Conservation (phyloP, 2,113 vertebrate genomes). For the Lophochroa leadbeateri region DNA sequence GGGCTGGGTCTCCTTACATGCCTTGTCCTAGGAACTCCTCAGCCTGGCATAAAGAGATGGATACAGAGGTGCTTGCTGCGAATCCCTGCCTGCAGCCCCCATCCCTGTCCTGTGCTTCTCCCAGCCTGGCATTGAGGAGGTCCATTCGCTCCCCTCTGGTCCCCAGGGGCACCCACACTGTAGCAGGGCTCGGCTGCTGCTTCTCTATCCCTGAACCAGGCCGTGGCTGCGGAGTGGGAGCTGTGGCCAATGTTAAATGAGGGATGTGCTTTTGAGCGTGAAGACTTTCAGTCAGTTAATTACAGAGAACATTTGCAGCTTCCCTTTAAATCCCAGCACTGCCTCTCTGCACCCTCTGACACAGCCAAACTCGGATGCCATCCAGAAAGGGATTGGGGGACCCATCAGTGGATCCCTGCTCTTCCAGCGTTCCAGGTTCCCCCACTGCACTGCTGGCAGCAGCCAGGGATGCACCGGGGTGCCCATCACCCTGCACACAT, state of each 20-base stretch:
- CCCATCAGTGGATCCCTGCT: neutral
- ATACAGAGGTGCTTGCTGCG: neutral
- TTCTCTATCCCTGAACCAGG: neutral
- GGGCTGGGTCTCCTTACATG: neutral
- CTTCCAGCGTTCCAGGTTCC: neutral
- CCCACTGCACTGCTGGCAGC: neutral
- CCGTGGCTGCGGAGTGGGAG: neutral
- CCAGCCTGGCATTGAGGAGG: accelerated
- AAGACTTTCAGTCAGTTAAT: neutral
- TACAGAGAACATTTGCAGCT: neutral
- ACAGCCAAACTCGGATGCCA: neutral
- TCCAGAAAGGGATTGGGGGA: neutral
- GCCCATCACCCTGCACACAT: accelerated
- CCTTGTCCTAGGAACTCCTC: neutral
- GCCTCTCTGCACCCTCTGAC: neutral
- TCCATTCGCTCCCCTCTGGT: neutral
- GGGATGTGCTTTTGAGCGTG: neutral
- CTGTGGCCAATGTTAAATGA: neutral
- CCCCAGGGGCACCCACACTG: accelerated
- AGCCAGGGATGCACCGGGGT: neutral
- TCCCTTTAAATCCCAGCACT: neutral
- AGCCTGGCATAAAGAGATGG: neutral
- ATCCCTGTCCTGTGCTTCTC: neutral
- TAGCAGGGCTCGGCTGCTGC: neutral
- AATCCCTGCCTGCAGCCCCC: neutral